Conservation (phyloP, 2,113 vertebrate species). For the Chloropsis cyanopogon region DNA sequence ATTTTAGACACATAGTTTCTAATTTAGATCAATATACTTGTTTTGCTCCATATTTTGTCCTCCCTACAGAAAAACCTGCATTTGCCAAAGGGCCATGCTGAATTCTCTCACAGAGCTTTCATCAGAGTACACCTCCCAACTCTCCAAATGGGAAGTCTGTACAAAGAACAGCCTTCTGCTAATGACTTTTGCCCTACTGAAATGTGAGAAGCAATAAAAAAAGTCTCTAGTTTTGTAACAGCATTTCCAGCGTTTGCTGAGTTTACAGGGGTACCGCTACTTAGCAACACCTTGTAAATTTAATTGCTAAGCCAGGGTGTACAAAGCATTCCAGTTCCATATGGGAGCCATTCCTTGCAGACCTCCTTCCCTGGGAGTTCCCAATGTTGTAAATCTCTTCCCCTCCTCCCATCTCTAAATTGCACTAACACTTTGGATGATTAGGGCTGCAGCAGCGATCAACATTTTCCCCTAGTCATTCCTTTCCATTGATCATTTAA, state of each 20-base stretch:
- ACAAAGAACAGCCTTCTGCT: slow-evolving; percentile 49
- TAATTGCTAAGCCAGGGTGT: slow-evolving; percentile 50
- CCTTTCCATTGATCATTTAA: slow-evolving; percentile 63
- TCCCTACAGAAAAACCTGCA: background rate
- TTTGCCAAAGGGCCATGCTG: background rate
- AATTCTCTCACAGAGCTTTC: background rate
- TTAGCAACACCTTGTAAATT: slow-evolving; percentile 64
- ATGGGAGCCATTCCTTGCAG: slow-evolving; percentile 60
- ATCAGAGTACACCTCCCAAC: background rate
- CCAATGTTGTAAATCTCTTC: slow-evolving; percentile 46
- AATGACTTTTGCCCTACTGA: slow-evolving; percentile 47
- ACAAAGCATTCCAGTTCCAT: slow-evolving; percentile 61
- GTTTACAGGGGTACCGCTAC: slow-evolving; percentile 39
- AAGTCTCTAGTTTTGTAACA: slow-evolving; percentile 32
- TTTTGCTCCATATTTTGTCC: background rate
- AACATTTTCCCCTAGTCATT: slow-evolving; percentile 36
- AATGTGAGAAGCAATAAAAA: slow-evolving; percentile 63
- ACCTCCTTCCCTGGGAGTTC: slow-evolving; percentile 27
- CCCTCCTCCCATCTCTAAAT: background rate
- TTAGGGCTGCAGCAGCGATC: slow-evolving; percentile 19
- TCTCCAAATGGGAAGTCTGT: slow-evolving; percentile 42
- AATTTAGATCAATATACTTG: background rate
- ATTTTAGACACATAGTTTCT: background rate
- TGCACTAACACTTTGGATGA: slow-evolving; percentile 56
- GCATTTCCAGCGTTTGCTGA: slow-evolving; percentile 51